These are phyloP conservation scores for Cheilosia scutellata DNA, from an alignment of 2,888 invertebrate species.

Conservation along the genomic window DNA sequence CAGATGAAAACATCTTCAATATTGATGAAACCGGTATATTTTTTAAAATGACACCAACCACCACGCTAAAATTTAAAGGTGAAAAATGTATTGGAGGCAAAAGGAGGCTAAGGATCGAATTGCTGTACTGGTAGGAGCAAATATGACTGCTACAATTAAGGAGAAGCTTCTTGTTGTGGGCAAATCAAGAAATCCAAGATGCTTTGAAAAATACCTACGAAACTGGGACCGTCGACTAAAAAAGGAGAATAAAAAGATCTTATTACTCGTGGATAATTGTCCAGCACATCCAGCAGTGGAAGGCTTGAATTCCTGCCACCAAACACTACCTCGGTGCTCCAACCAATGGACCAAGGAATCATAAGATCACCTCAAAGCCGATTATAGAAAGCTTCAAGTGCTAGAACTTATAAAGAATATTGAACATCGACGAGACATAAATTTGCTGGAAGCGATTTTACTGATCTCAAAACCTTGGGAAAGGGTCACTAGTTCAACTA, in stretches of 20 bases:
- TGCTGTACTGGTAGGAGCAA: slow-evolving; percentile 4
- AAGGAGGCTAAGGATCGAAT: slow-evolving; percentile 8
- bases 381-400: slow-evolving; percentile 16
- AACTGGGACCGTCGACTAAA: slow-evolving; percentile 8
- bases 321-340: slow-evolving; percentile 11
- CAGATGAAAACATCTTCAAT: too few species aligned
- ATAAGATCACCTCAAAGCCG: slow-evolving; percentile 1
- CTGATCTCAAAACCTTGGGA: slow-evolving; percentile 15
- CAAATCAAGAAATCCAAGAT: not conserved
- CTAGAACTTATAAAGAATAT: slow-evolving; percentile 6
- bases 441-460: too few species aligned
- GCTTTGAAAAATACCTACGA: slow-evolving; percentile 3
- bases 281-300: slow-evolving; percentile 12
- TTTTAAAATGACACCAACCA: too few species aligned
- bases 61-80: not conserved
- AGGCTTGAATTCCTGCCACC: slow-evolving; percentile 5
- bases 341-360: slow-evolving; percentile 7
- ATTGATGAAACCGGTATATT: too few species aligned
- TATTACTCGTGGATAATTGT: slow-evolving; percentile 26
- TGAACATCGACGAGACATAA: not conserved
- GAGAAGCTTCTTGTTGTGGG: slow-evolving; percentile 10
- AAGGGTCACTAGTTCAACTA: slow-evolving; percentile 17
- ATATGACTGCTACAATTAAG: slow-evolving; percentile 12
- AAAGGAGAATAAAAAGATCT: slow-evolving; percentile 3
- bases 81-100: slow-evolving; percentile 1